Evolutionary conservation across 2,888 invertebrate genomes (phyloP).

Genomic region (Nomada fabriciana): DNA sequence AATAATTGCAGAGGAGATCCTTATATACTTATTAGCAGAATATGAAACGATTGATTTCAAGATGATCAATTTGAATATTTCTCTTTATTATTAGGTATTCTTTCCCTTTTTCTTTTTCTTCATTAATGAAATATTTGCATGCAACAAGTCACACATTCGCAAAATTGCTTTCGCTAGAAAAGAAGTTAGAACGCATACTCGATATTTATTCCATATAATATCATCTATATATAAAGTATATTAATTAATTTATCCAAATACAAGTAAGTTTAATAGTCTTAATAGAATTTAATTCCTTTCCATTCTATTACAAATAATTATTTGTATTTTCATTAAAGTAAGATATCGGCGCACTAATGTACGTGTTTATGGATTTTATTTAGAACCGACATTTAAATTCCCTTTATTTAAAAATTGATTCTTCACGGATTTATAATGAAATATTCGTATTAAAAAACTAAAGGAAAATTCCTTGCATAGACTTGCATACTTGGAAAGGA

Average conservation of each 20-base stretch:
- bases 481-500: too few relatives aligned
- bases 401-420: too few relatives aligned
- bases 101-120: not conserved
- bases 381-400: too few relatives aligned
- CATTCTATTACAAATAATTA: too few relatives aligned
- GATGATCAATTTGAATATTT: too few relatives aligned
- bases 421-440: too few relatives aligned
- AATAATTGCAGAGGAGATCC: not conserved
- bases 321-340: too few relatives aligned
- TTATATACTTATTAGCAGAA: not conserved
- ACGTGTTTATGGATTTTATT: too few relatives aligned
- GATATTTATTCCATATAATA: conserved; percentile 16
- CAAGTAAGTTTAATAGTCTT: not conserved
- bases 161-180: conserved; percentile 42
- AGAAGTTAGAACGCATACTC: conserved; percentile 14
- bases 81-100: not conserved
- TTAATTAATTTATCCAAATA: not conserved
- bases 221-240: not conserved
- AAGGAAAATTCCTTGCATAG: too few relatives aligned
- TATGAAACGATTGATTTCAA: too few relatives aligned
- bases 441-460: too few relatives aligned
- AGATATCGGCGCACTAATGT: too few relatives aligned
- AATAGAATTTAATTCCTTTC: not conserved
- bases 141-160: conserved; percentile 41
- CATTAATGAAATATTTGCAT: conserved; percentile 32